Percentiles rank a stretch among this genome's conserved stretches.
phyloP scores from a whole-genome alignment of 2,113 vertebrate species.

The Ia io region DNA sequence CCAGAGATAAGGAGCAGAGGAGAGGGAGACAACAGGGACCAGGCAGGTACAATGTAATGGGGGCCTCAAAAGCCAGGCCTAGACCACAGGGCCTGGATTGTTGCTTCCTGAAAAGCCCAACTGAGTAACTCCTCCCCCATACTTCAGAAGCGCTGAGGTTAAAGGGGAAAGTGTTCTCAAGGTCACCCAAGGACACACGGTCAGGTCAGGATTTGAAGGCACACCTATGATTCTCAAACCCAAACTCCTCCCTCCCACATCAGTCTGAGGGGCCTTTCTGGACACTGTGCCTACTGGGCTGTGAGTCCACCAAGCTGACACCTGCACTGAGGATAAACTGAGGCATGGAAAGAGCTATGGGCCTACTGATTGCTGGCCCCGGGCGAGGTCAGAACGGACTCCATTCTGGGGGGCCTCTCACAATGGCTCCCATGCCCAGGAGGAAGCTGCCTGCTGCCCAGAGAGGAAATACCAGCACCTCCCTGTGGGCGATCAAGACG shows the following conservation, averaged over 20 bases:
- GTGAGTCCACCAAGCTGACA: background rate
- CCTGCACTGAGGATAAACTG: background rate
- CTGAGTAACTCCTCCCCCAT: background rate
- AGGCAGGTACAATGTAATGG: accelerated
- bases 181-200: background rate
- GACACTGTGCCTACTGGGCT: background rate
- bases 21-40: background rate
- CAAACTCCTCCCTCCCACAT: background rate
- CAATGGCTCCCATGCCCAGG: background rate
- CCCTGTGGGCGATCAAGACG: accelerated
- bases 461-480: background rate
- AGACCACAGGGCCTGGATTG: background rate
- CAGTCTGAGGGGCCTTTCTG: background rate
- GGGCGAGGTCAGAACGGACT: background rate
- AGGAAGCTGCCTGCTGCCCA: background rate
- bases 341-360: background rate
- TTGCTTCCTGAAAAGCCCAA: background rate
- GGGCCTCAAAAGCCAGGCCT: background rate
- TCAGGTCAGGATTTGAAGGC: background rate
- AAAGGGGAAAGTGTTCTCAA: background rate
- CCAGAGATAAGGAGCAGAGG: background rate
- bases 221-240: no score
- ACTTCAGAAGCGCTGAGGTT: background rate
- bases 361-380: background rate
- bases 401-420: background rate